A percentile compares a stretch with the other conserved stretches of the same genome.
Evolutionary conservation across 2,888 invertebrate genomes (phyloP).

Genomic region (Acronicta aceris): DNA sequence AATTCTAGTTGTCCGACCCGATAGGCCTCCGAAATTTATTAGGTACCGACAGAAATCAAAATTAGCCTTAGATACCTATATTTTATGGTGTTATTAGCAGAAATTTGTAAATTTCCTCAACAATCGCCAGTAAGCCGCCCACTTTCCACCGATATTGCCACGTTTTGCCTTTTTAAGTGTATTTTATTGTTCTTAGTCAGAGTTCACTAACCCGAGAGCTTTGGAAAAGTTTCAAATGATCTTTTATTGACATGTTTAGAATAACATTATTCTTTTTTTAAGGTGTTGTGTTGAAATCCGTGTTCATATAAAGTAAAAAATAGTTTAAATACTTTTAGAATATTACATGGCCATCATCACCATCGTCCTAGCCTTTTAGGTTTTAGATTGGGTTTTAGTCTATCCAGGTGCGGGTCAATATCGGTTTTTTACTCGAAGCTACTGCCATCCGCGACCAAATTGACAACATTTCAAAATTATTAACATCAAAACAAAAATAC

Average conservation of each 20-base stretch:
- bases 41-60: conserved; percentile 15
- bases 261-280: conserved; percentile 17
- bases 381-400: too few species aligned
- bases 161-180: conserved; percentile 64
- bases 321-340: too few species aligned
- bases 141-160: conserved; percentile 57
- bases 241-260: conserved; percentile 23
- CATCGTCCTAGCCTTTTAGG: too few species aligned
- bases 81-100: conserved; percentile 75
- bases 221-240: conserved; percentile 43
- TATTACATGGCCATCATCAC: too few species aligned
- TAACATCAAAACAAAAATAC: too few species aligned
- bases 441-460: too few species aligned
- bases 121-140: conserved; percentile 68
- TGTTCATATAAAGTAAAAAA: neutral
- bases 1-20: too few species aligned
- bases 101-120: conserved; percentile 72
- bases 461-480: too few species aligned
- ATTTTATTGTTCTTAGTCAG: conserved; percentile 68
- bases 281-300: neutral
- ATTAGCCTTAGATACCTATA: conserved; percentile 34
- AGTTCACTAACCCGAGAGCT: conserved; percentile 59
- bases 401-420: too few species aligned
- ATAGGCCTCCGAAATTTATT: conserved; percentile 8
- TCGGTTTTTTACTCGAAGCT: too few species aligned